These are phyloP conservation scores for Bradypodion ventrale DNA, from an alignment of 2,797 vertebrate species.

Conservation along the genomic window DNA sequence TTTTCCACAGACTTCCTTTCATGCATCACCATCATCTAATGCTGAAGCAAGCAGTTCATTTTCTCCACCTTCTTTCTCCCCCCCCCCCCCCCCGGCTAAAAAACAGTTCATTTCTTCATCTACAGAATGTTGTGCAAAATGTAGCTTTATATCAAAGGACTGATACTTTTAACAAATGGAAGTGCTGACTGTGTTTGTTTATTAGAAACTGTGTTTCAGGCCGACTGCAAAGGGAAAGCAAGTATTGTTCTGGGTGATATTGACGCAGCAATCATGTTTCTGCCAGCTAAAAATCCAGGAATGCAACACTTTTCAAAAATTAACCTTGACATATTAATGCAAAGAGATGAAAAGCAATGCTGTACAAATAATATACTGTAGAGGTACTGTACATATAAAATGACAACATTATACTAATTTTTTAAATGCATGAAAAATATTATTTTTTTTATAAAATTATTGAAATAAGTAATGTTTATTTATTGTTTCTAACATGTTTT, in stretches of 20 bases:
- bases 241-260: background rate
- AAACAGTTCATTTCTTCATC: conserved; percentile 33
- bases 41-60: conserved; percentile 45
- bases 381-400: too few species aligned
- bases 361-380: too few species aligned
- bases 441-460: too few species aligned
- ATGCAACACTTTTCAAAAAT: background rate
- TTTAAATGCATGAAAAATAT: too few species aligned
- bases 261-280: background rate
- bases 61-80: background rate
- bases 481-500: too few species aligned
- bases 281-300: background rate
- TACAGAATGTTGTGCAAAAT: background rate
- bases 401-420: too few species aligned
- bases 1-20: conserved; percentile 63
- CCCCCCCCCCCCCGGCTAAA: too few species aligned
- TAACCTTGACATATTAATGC: background rate
- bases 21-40: conserved; percentile 59
- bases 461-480: too few species aligned
- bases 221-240: background rate
- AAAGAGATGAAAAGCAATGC: too few species aligned
- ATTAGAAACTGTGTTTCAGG: background rate
- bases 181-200: background rate
- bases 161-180: background rate
- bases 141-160: background rate